Base-by-base conservation (phyloP, 2,113 vertebrate genomes). In the Triplophysa rosa region DNA sequence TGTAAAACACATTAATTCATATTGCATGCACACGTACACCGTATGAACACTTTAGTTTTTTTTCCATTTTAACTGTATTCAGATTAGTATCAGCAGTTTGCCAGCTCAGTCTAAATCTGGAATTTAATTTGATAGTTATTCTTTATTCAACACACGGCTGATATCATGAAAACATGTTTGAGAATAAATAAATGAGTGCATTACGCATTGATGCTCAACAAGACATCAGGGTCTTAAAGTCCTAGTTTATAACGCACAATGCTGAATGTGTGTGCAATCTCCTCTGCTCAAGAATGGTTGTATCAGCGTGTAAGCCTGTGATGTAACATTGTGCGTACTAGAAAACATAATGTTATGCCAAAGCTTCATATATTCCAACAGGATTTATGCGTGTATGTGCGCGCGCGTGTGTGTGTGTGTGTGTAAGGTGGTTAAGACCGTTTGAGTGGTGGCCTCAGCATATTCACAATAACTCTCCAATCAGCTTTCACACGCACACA, bases 281-380 rank as follows among this genome's bases (percentile, higher is more conserved):
- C 33, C 33, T 72, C 21, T 40, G 68, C 52, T 42, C 33, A 23
- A 29, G 54, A 12, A 70, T 24, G 37, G 58, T 40, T 56, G 54
- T 68, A n/a, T 62, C 58, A 2, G 47, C 23, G 49, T 78, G 66
- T 78, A 78, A 78, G 77, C 77, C 56, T 63, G 77, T 79, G 77
- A 79, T 63, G 67, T 79, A 79, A 79, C 21, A 26, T 67, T 12
- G 45, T 24, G 17, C 19, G 19, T 70, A 70, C 56, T 79, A 79
- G 66, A 70, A 78, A 79, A 63, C 77, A 40, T 19, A 63, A n/a
- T 45, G 58, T 58, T 64, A 52, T 54, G 56, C 56, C 42, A 49
- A 21, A 62, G 77, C 58, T 23, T 26, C 26, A 61, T 23, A 59
- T 45, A 61, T 21, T 77, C 26, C 37, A 29, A n/a, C n/a, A 29